Conservation (phyloP, 23 tunicate genomes). For the Styela clava region DNA sequence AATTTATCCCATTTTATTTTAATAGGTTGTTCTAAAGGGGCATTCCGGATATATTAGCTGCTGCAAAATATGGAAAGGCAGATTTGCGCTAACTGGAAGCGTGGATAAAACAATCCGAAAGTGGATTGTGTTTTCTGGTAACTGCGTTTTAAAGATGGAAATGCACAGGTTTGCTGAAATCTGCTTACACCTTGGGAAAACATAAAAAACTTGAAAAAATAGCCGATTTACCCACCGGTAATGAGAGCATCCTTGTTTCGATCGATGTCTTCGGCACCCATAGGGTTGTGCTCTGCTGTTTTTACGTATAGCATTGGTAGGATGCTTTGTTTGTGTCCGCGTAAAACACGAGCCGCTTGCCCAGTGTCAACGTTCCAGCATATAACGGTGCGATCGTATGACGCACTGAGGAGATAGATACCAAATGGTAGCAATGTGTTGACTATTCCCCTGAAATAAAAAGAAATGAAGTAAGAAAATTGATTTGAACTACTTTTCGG, state of each 20-base stretch:
- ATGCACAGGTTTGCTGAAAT: slow-evolving; percentile 73
- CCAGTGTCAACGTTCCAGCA: slow-evolving; percentile 80
- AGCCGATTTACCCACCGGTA: no score
- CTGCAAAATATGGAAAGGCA: slow-evolving; percentile 61
- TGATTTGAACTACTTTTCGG: no score
- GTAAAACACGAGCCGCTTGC: slow-evolving; percentile 40
- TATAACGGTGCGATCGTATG: slow-evolving; percentile 72
- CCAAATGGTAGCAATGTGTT: slow-evolving; percentile 45
- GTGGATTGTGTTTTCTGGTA: slow-evolving; percentile 83
- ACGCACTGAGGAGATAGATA: slow-evolving; percentile 60
- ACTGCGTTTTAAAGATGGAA: slow-evolving; percentile 85
- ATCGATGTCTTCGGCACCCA: slow-evolving; percentile 32
- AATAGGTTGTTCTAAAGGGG: slow-evolving; percentile 93
- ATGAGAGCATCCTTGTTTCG: slow-evolving; percentile 50
- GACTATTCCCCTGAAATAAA: slow-evolving; percentile 51
- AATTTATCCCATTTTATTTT: no score
- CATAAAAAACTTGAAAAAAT: no score
- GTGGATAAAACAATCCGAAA: slow-evolving; percentile 75
- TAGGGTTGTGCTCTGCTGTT: slow-evolving; percentile 19
- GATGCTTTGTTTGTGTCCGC: slow-evolving; percentile 73
- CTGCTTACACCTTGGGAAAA: no score
- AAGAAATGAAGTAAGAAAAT: no score
- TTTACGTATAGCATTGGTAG: slow-evolving; percentile 52
- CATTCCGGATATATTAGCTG: slow-evolving; percentile 83
- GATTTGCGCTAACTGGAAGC: slow-evolving; percentile 78